Base-by-base conservation (phyloP, 1,140 invertebrate genomes). In the Orchestia grillus region DNA sequence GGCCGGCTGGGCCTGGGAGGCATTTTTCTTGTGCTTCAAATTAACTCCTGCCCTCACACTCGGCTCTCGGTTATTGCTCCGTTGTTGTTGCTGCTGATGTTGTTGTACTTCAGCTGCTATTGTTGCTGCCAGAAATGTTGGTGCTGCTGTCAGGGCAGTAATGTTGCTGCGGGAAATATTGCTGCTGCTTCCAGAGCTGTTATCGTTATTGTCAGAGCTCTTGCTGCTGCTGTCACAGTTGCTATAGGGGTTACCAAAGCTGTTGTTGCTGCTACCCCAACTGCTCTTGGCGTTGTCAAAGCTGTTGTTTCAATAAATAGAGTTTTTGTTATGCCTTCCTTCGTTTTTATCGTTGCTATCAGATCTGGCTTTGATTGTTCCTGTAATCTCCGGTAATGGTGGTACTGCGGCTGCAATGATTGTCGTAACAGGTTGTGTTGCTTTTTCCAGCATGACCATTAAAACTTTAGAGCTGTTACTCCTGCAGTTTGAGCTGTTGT, bases 21-120 rank as follows among this genome's bases (percentile, higher is more conserved):
- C 88, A 91, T 91, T 91, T 91, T 91, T 91, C 88, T 91, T 41
- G 41, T 91, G 88, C 88, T 91, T 91, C 88, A 91, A 91, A 91
- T 91, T 91, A 91, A 91, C 88, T 91, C 88, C 44, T 91, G 88
- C 88, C 41, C 88, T 91, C 88, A 44, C 88, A 91, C 88, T 91
- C 42, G 88, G 15, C 88, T 91, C 62, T 77, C 62, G 28, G 62
- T 77, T 77, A 77, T 77, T 77, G 62, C 62, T 77, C 28, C 62
- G 62, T 77, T 77, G 36, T 77, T 77, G 62, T 28, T 36, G 28
- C 62, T 77, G 62, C 28, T 28, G 36, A 28, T n/a, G n/a, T n/a
- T n/a, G n/a, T n/a, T n/a, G n/a, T n/a, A n/a, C n/a, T n/a, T n/a
- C n/a, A 77, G 62, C 15, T 77, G 28, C 11, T 15, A 77, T 77